These are phyloP conservation scores for Portunus trituberculatus DNA, from an alignment of 1,140 invertebrate genomes.

Conservation along the genomic window DNA sequence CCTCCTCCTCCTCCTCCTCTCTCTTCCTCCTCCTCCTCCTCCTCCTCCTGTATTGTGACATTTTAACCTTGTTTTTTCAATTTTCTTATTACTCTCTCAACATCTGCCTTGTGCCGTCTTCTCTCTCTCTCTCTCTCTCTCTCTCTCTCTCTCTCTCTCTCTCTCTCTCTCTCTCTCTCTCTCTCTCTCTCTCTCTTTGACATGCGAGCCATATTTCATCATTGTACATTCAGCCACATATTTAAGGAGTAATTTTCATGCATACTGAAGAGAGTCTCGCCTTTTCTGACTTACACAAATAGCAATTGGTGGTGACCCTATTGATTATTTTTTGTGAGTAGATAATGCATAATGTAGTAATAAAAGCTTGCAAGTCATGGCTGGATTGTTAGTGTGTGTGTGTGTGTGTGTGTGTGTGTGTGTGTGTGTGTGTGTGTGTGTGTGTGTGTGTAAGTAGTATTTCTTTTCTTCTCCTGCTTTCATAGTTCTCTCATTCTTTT, in stretches of 20 bases:
- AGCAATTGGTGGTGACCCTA: background rate
- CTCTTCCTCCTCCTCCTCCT: slow-evolving; percentile 8
- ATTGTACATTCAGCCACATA: background rate
- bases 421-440: background rate
- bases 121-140: slow-evolving; percentile 16
- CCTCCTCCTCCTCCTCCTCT: background rate
- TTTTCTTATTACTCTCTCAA: background rate
- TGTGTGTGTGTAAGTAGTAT: background rate
- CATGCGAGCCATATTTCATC: background rate
- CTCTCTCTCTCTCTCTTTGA: background rate
- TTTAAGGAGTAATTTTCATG: slow-evolving; percentile 4
- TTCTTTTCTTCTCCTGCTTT: too few relatives aligned
- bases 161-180: slow-evolving; percentile 16
- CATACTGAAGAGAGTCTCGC: background rate
- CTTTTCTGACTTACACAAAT: background rate
- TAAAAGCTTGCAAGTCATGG: slow-evolving; percentile 4
- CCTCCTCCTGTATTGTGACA: background rate
- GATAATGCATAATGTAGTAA: background rate
- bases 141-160: slow-evolving; percentile 18
- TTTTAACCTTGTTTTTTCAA: background rate
- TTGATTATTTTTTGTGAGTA: background rate
- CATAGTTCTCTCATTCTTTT: too few relatives aligned
- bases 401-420: background rate
- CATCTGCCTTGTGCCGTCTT: background rate
- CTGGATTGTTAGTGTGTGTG: background rate